These are phyloP conservation scores for Lutjanus campechanus DNA, from an alignment of 2,797 vertebrate species.

Conservation along the genomic window DNA sequence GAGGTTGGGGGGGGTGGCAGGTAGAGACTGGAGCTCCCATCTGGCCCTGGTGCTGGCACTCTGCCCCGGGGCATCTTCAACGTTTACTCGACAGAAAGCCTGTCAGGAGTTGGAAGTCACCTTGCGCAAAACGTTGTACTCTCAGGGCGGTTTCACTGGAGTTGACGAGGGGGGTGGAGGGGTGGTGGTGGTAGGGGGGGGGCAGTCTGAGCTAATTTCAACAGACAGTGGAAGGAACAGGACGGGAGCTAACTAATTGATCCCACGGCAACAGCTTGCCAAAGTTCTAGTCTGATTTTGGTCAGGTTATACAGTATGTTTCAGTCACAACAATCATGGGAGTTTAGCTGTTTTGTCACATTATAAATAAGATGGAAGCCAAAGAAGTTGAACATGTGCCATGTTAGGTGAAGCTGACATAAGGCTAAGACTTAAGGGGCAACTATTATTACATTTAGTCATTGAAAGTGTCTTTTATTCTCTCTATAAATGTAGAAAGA, in stretches of 20 bases:
- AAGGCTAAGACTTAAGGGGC: not conserved
- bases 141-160: conserved; percentile 54
- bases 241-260: conserved; percentile 23
- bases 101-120: conserved; percentile 82
- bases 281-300: conserved; percentile 19
- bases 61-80: conserved; percentile 75
- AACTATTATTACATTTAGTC: not conserved
- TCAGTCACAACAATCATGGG: not conserved
- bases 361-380: not conserved
- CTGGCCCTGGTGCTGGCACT: conserved; percentile 79
- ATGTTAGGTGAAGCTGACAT: not conserved
- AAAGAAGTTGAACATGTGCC: conserved; percentile 1
- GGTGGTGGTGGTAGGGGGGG: not conserved
- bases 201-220: conserved; percentile 38
- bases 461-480: not conserved
- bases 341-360: conserved; percentile 4
- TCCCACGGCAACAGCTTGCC: conserved; percentile 14
- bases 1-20: conserved; percentile 59
- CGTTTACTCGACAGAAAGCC: conserved; percentile 72
- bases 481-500: not conserved
- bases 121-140: conserved; percentile 72
- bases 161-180: conserved; percentile 9
- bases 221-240: conserved; percentile 19
- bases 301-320: not conserved
- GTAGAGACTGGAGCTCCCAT: conserved; percentile 80